These are phyloP conservation scores for Parotocinclus haroldoi DNA, from an alignment of 2,797 vertebrate genomes.

Conservation along the genomic window DNA sequence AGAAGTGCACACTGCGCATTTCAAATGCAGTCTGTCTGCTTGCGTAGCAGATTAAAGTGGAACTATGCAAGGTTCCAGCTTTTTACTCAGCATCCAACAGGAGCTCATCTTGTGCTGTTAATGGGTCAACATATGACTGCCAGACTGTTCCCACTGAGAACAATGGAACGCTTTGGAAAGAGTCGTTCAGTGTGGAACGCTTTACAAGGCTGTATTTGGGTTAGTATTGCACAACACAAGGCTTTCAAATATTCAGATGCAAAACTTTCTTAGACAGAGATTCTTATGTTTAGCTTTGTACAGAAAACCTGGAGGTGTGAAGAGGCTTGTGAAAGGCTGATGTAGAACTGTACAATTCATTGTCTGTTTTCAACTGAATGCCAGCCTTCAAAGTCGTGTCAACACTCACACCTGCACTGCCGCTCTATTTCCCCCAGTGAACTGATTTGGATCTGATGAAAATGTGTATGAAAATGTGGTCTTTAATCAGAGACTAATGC, in stretches of 20 bases:
- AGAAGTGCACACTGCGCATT: slow-evolving; percentile 55
- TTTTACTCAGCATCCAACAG: slow-evolving; percentile 20
- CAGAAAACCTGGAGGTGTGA: neutral
- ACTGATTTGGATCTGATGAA: slow-evolving; percentile 41
- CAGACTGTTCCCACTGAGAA: slow-evolving; percentile 22
- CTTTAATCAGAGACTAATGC: slow-evolving; percentile 59
- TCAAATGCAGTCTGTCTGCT: slow-evolving; percentile 44
- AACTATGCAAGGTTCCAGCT: slow-evolving; percentile 21
- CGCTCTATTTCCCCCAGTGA: slow-evolving; percentile 1
- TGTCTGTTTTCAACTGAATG: neutral
- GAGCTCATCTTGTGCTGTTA: slow-evolving; percentile 23
- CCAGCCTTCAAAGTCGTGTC: neutral
- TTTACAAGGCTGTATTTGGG: slow-evolving; percentile 11
- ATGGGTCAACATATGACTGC: slow-evolving; percentile 27
- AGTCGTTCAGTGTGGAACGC: slow-evolving; percentile 14
- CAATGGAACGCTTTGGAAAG: slow-evolving; percentile 24
- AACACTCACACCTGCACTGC: slow-evolving; percentile 18
- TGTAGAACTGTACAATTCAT: neutral
- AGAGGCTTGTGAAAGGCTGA: neutral
- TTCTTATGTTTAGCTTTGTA: neutral
- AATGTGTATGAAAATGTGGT: slow-evolving; percentile 60
- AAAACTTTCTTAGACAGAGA: slow-evolving; percentile 2
- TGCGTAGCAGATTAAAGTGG: slow-evolving; percentile 38
- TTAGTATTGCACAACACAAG: slow-evolving; percentile 12
- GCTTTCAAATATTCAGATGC: neutral